Conservation (phyloP, 2,888 invertebrate species). For the Hetaerina titia region DNA sequence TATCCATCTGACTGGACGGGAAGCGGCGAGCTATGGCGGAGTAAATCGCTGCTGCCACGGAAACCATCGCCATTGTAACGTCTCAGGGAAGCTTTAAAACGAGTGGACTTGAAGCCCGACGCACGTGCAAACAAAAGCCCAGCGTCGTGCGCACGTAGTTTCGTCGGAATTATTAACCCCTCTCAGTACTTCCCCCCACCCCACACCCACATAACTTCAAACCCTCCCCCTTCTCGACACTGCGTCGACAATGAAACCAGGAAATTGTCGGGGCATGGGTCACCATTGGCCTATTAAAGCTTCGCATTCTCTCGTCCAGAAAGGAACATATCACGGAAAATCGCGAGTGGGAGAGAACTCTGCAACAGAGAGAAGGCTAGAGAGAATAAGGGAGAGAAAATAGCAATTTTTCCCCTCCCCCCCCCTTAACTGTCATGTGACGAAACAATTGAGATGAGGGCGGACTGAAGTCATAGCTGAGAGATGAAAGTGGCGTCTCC, state of each 20-base stretch:
- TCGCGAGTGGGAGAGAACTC: neutral
- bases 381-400: neutral
- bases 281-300: neutral
- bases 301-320: neutral
- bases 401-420: neutral
- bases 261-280: neutral
- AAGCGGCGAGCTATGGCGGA: neutral
- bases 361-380: neutral
- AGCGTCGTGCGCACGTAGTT: neutral
- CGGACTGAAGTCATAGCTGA: neutral
- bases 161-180: neutral
- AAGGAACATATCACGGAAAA: neutral
- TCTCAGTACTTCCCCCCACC: neutral
- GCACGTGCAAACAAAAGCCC: neutral
- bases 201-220: neutral
- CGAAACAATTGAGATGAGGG: neutral
- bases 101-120: neutral
- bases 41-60: neutral
- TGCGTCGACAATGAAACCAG: constrained; percentile 8
- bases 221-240: neutral
- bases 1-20: neutral
- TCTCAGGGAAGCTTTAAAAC: neutral
- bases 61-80: neutral
- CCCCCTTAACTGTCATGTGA: too few species aligned
- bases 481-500: neutral